Percentiles rank a stretch among this genome's conserved stretches.
Conservation (phyloP, 2,888 invertebrate genomes). For the Caenorhabditis sp. region DNA sequence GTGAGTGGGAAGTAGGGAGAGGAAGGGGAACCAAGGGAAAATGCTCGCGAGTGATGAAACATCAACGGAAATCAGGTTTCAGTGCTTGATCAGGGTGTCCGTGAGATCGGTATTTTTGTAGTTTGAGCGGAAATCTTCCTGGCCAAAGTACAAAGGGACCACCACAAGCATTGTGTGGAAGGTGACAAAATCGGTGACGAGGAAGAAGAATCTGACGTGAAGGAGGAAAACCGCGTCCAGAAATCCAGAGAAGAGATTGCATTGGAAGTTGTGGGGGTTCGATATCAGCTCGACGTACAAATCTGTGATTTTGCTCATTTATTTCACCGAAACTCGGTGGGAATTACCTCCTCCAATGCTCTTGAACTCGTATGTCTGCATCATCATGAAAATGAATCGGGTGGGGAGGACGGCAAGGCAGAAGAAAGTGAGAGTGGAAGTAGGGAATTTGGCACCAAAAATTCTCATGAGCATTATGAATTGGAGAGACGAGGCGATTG, state of each 20-base stretch:
- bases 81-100: too few species aligned
- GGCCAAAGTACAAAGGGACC: conserved; percentile 14
- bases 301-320: conserved; percentile 29
- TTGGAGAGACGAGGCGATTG: conserved; percentile 7
- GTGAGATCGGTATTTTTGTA: too few species aligned
- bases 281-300: conserved; percentile 16
- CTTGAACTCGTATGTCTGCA: conserved; percentile 31
- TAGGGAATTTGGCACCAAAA: conserved; percentile 10
- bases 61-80: too few species aligned
- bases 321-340: conserved; percentile 14
- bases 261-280: conserved; percentile 5
- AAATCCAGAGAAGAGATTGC: conserved; percentile 11
- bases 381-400: conserved; percentile 17
- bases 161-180: conserved; percentile 15
- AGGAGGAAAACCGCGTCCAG: conserved; percentile 12
- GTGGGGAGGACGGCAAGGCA: conserved; percentile 21
- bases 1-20: too few species aligned
- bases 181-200: conserved; percentile 20
- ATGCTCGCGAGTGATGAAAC: too few species aligned
- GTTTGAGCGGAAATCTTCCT: conserved; percentile 3
- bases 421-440: conserved; percentile 24
- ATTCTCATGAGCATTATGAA: conserved; percentile 16
- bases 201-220: conserved; percentile 22
- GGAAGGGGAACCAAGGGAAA: too few species aligned
- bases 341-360: conserved; percentile 23